Evolutionary conservation across 35 echinoderm and acorn worm species (phyloP), one percentile per base, ranked within the genome.

Genomic region (Apostichopus japonicus): DNA sequence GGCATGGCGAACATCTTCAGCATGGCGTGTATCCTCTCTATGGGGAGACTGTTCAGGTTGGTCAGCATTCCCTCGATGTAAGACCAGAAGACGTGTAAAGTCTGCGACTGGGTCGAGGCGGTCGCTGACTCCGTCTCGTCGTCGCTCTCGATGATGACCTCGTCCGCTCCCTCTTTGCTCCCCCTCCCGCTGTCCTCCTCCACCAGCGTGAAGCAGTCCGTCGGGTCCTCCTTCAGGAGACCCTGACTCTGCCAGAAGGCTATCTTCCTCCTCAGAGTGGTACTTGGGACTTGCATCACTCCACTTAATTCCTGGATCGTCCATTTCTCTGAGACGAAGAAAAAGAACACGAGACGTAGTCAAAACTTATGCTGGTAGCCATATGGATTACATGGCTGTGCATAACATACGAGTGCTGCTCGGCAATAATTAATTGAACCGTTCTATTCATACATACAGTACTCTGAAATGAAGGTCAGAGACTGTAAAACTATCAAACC

Each of bases 1-100:
- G 96, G 95, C 93, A 99, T 99, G 16, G 97, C 97, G 83, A 99
- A 99, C 97, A 99, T 99, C 92, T 99, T 99, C 6, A 99, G 90
- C 95, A 96, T 99, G 21, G 97, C 94, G 33, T 99, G 92, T 65
- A 99, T 99, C 14, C 97, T 92, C 91, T 99, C 97, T 80, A 99
- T 33, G 19, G 95, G 95, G 4, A 99, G 71, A 25, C 95, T 96
- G 44, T 93, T 94, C 16, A 99, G 86, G 54, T 99, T 99, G 15
- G 95, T 99, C 58, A 99, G 59, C 97, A 99, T 99, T 54, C 97
- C 97, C 52, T 95, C 95, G 54, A 99, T 96, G 92, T 96, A 99
- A 7, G 97, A 96, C 97, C 97, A 99, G 82, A 95, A 99, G 70
- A 99, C 94, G 92, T 99, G 95, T 8, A 93, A 79, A 56, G 89